Conservation (phyloP, 2,113 vertebrate genomes). For the Neogale vison region DNA sequence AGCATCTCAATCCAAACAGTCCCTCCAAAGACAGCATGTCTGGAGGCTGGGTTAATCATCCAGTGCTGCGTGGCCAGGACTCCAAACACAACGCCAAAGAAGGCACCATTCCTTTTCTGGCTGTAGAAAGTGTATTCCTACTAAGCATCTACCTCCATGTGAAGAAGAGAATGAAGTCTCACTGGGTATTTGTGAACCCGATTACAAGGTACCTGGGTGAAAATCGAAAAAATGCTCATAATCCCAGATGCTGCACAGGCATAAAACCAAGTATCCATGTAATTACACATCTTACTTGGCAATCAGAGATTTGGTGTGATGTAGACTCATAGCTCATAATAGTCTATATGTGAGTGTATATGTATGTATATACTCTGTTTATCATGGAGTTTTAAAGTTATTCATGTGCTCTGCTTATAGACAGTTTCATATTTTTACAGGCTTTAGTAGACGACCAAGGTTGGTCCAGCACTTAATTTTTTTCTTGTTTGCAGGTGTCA, state of each 20-base stretch:
- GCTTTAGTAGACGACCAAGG: neutral
- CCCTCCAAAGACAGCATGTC: neutral
- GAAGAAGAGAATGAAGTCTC: neutral
- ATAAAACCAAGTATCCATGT: neutral
- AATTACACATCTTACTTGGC: neutral
- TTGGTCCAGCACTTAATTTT: neutral
- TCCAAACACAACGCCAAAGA: neutral
- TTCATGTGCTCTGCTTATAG: neutral
- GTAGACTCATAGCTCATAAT: neutral
- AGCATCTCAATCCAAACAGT: neutral
- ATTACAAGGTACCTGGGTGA: neutral
- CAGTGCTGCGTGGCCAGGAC: neutral
- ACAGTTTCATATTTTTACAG: neutral
- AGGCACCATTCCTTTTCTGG: neutral
- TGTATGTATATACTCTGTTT: neutral
- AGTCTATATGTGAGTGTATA: neutral
- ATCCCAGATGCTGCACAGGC: neutral
- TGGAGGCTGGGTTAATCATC: neutral
- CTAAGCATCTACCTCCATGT: neutral
- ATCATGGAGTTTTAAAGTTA: neutral
- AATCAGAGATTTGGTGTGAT: neutral
- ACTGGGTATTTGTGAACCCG: neutral
- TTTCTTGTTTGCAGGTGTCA: neutral
- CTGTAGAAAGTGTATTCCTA: neutral
- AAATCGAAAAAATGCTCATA: neutral